Base-by-base conservation (phyloP, 2,797 vertebrate species). In the Psittacula echo region DNA sequence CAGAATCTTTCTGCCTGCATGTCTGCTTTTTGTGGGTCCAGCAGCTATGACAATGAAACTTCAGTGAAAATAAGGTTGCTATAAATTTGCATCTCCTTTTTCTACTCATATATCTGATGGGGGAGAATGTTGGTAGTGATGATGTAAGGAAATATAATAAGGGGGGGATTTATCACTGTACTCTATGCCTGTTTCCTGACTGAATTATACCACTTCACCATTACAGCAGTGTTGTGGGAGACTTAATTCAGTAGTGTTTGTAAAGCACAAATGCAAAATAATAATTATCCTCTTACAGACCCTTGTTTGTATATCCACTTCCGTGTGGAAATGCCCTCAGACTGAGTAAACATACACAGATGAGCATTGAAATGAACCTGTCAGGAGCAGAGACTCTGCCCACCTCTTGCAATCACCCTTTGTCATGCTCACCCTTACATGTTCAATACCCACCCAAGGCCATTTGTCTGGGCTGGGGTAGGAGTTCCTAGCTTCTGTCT, bases 261-360 rank as follows among this genome's bases (percentile, higher is more conserved):
- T 71, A 14, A 85, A 89, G 80, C 20, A 34, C 30, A 79, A 80
- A 85, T 11, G 56, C 64, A 82, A 93, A 94, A 89, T 80, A 75
- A 89, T 48, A n/a, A 95, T 89, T 60, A 88, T 70, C 78, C 75
- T 80, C 93, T 56, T 53, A 7, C 9, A 87, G 77, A 19, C 37
- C 75, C 53, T 48, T 56, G 68, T 61, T 77, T 85, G 71, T 75
- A 4, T 32, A 68, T 61, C 66, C 87, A 60, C 34, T 84, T 91
- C 71, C 64, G 39, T 0, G 61, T 71, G 71, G 45, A 85, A 94
- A 85, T 80, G 56, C 37, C 85, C 72, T 87, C 74, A 61, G 64
- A 87, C 29, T 80, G 42, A 77, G 53, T 34, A 70, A 71, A 53
- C 15, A 19, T 4, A 8, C 41, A 34, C 10, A 61, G 90, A 9